Evolutionary conservation across 2,888 invertebrate genomes (phyloP), one percentile per base, ranked within the genome.

Genomic region (Ypsolopha sequella): DNA sequence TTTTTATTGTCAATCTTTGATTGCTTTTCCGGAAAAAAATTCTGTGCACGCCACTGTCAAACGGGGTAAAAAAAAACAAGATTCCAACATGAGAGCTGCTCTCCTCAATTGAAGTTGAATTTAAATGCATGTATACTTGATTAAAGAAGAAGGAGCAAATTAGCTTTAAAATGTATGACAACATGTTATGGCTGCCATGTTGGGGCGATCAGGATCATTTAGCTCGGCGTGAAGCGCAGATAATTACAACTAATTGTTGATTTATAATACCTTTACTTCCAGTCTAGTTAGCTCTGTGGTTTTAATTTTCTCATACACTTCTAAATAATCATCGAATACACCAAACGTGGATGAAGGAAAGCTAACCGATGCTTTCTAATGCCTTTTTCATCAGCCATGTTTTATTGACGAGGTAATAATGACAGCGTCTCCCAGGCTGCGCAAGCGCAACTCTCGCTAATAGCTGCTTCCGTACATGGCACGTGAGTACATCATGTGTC

Each of bases 391-490:
- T 47, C 51, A 38, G 50, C 43, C 53, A 43, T 47, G 47, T 50
- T 50, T 53, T 50, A 53, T 53, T 50, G 53, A 53, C 53, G 47
- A 50, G 53, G 34, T 36, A 52, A 52, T 52, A 48, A 41, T 48
- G 39, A 48, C 41, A 10, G 48, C 36, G 11, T 36, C n/a, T 9
- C 11, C 47, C 36, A 35, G 47, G 47, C 47, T 24, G 24, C 24
- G 24, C 24, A 24, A 24, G 24, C 24, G 24, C 24, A 24, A 24
- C 24, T 24, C 24, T 24, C 24, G 24, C 24, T 24, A 52, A 48
- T 41, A 51, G 52, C 53, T 57, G 51, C 36, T 2, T 48, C 68
- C 68, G 60, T 66, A 64, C 60, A 63, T 55, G 64, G 64, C 58
- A 57, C 51, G 59, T 59, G 60, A 59, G 54, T 59, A 58, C 57